Base-by-base conservation (phyloP, 2,797 vertebrate genomes). In the Rhinoraja longicauda region DNA sequence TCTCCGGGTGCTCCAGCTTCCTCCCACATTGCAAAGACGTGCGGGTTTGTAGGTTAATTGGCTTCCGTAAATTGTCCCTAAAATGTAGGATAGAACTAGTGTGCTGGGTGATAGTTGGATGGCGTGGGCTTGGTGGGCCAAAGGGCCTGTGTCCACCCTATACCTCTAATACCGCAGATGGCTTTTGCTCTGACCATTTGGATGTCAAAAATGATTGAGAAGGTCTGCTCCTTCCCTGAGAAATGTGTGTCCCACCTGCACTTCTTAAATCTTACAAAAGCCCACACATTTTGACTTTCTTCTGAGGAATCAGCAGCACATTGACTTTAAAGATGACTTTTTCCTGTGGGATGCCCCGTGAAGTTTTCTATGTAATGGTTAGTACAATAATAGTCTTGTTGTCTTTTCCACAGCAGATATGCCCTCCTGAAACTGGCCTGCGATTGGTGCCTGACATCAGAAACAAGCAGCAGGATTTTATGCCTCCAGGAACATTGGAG, bases 391-490 rank as follows among this genome's bases (percentile, higher is more conserved):
- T 92, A 10, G 1, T 73, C 0, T 1, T 39, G n/a, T 3, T 39
- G 24, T 92, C 12, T 75, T 75, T 29, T 17, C 62, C 10, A 75
- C 90, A 75, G 90, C 70, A 75, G 70, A 75, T 92, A 92, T 92
- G 70, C 21, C 12, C 62, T 1, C 15, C 10, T 75, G 70, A 15
- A 45, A 72, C 53, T 75, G 45, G 39, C 70, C 70, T 92, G 67
- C 26, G 39, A n/a, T 75, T 92, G 70, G 67, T 73, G 90, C 90
- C 72, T 92, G 90, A 92, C 90, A 92, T 36, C 62, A 67, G 84
- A 88, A 67, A 15, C 17, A 32, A 88, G 84, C 4, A 88, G n/a
- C 59, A 57, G 39, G 70, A 12, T n/a, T 92, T 73, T 72, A 92
- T 92, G 90, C n/a, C 90, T 92, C 70, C 90, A 92, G 70, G 45